Base-by-base conservation (phyloP, 2,797 vertebrate genomes). In the Rousettus madagascariensis region DNA sequence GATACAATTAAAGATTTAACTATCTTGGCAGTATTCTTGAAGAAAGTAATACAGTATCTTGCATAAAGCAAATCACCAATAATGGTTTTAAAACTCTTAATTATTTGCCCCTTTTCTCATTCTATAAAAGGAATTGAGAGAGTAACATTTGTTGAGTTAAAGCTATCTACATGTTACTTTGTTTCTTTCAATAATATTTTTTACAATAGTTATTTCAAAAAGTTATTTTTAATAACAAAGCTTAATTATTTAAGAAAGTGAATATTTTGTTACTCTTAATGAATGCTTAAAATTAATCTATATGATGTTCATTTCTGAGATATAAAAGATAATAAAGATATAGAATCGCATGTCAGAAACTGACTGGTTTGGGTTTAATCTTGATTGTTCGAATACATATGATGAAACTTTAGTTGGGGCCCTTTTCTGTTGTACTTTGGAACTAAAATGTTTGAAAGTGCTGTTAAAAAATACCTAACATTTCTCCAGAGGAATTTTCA, bases 171-270 rank as follows among this genome's bases (percentile, higher is more conserved):
- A 49, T 90, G 17, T 93, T 93, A 90, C 43, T 90, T 92, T 87
- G 30, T 95, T 6, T 28, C n/a, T 92, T 90, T 85, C 63, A 38
- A 61, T 91, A 12, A 49, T 79, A 49, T 85, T 69, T 80, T 80
- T 33, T 10, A 61, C 68, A 83, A 75, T 63, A 61, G 41, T 63
- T 77, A 49, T 90, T 94, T 95, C 63, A 51, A 79, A 59, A 85
- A 59, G 46, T 57, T 93, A 68, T 59, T 59, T 59, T 59, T 49
- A 13, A 80, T 68, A 86, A 41, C 8, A 95, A 71, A 86, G 12
- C 9, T 69, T 65, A 92, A 38, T 90, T 96, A 86, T 80, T 83
- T 91, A 78, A 91, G 43, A 63, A 78, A 94, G 59, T 61, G 9
- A 19, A 9, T 65, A 90, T 33, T 82, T 95, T 68, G 30, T 65